Evolutionary conservation across 2,888 invertebrate species (phyloP), one percentile per base, ranked within the genome.

Genomic region (Beris morrisii): DNA sequence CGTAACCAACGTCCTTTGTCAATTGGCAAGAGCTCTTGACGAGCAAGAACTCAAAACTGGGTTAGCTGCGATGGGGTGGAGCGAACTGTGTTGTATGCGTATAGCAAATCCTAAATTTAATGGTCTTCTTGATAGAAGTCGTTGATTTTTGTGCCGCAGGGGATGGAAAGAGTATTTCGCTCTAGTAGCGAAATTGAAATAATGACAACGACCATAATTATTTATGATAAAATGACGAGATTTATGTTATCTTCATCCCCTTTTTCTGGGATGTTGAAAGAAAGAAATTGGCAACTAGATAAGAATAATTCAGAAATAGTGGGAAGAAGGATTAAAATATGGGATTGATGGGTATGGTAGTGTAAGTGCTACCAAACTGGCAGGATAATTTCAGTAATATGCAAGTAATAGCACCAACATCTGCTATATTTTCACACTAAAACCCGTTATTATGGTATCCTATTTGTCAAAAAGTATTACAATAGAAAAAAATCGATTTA

Each of bases 1-100:
- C 56, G 55, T 65, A 52, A 52, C 55, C 44, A 56, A 46, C 58
- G 44, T 64, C 66, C 63, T 55, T 63, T 68, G 50, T 58, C 45
- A 64, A 53, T 45, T 43, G 54, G 52, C 30, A 22, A 30, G 22
- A 15, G 44, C 15, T 54, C 30, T 4, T 50, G 15, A 12, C 46
- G 13, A 50, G 32, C 50, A 32, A 57, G 48, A 48, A 57, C 57
- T 46, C 48, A 43, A 22, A 57, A 59, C 44, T 58, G 46, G 54
- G 6, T 12, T 15, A 22, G 22, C 22, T 22, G 22, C 22, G 22
- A 22, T 22, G 22, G 22, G 48, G 48, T 48, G 12, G 48, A 6
- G 13, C 12, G 45, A 59, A 48, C 7, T 15, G 32, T 32, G 13
- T 38, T 9, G 11, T 28, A 15, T 56, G 1, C 9, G 28, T 5